A percentile compares a stretch with the other conserved stretches of the same genome.
These are phyloP conservation scores for Leucosticte australis DNA, from an alignment of 2,113 vertebrate genomes.

Conservation along the genomic window DNA sequence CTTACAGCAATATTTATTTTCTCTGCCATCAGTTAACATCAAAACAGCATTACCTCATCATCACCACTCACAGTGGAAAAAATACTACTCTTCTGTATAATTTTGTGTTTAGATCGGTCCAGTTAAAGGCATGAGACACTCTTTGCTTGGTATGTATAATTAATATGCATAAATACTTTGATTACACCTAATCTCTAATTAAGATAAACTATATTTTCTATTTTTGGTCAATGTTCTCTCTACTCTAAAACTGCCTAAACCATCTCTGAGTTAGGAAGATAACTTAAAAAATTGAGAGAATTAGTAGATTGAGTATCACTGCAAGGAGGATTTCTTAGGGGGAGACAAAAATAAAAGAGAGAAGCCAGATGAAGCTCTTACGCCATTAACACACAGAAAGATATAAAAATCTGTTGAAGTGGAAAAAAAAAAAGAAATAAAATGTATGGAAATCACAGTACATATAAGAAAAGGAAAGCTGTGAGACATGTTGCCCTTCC, in stretches of 20 bases:
- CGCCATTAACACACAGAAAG: background rate
- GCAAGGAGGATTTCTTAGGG: background rate
- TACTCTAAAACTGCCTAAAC: background rate
- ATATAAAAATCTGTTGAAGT: background rate
- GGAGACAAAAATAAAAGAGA: background rate
- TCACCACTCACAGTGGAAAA: background rate
- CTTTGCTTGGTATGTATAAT: background rate
- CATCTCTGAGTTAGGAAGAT: background rate
- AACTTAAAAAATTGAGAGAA: background rate
- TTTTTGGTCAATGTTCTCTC: background rate
- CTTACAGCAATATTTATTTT: slow-evolving; percentile 43
- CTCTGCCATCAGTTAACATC: background rate
- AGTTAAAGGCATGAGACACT: background rate
- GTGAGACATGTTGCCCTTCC: background rate
- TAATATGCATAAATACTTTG: background rate
- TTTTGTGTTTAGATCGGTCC: background rate
- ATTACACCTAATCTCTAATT: background rate
- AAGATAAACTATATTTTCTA: background rate
- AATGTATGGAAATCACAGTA: background rate
- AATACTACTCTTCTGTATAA: background rate
- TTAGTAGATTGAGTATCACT: background rate
- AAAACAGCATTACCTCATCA: slow-evolving; percentile 10
- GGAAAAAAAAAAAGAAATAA: background rate
- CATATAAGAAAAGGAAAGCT: background rate
- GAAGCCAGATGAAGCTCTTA: background rate